Base-by-base conservation (phyloP, 2,888 invertebrate genomes). In the Agrotis clavis region DNA sequence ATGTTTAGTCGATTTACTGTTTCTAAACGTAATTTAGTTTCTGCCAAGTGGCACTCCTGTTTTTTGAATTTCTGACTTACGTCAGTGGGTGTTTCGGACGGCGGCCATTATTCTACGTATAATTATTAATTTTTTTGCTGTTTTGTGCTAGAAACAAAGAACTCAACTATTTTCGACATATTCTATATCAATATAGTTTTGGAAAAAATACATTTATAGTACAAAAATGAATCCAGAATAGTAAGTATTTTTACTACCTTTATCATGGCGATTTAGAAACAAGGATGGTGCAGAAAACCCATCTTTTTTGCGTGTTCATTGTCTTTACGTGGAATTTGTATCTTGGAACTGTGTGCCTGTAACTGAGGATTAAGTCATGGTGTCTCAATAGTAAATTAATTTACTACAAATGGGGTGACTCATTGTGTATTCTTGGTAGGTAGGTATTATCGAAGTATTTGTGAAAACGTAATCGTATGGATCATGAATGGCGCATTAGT, bases 171-270 rank as follows among this genome's bases (percentile, higher is more conserved):
- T 93, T 94, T 90, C 87, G 82, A 91, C 87, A 88, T 86, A 91
- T 86, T 91, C 88, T 89, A 81, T 86, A 87, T 83, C 85, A 90
- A 86, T 88, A 91, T 91, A 91, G 90, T 93, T 92, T 92, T 90
- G 87, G 86, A 88, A 88, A 90, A 89, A 92, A 91, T 88, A 92
- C 90, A 90, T 89, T 91, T 92, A 93, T 91, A 94, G 93, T 95
- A 93, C 94, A 94, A 96, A 95, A 91, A 98, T 98, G 98, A 98
- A 98, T 97, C 98, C 98, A 90, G 98, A 98, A 97, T 98, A 98
- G 98, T 98, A 96, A 98, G 98, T 97, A 97, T 94, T 91, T 92
- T 91, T 92, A 85, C 82, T 87, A 76, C 47, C 67, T 61, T 71
- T 90, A 87, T 84, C 82, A 88, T 90, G 87, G 87, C 90, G 88